Conservation (phyloP, 64 coral and sea anemone species). For the Astreopora myriophthalma region DNA sequence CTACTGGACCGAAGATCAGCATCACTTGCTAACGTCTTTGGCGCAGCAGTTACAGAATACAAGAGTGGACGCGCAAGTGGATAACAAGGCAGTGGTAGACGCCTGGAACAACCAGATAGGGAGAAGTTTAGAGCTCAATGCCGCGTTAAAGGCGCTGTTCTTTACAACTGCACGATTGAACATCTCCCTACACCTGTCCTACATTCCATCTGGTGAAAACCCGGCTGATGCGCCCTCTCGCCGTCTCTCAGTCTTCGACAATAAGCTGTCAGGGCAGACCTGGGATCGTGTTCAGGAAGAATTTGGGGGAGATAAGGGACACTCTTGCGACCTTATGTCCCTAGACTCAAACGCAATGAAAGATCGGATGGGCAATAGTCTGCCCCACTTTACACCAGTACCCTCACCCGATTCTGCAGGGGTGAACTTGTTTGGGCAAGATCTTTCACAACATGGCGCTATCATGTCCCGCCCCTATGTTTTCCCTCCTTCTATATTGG, state of each 20-base stretch:
- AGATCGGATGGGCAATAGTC: no score
- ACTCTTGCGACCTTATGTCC: not conserved
- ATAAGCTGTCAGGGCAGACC: no score
- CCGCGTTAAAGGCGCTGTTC: not conserved
- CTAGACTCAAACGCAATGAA: not conserved
- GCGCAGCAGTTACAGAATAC: no score
- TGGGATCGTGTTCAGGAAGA: not conserved
- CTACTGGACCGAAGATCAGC: no score
- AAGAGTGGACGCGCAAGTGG: no score
- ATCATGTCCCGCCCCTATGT: no score
- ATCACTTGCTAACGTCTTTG: no score
- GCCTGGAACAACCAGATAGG: conserved; percentile 46
- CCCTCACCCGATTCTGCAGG: not conserved
- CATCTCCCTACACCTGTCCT: not conserved
- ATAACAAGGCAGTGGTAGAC: not conserved
- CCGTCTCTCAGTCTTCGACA: not conserved
- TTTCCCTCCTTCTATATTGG: not conserved
- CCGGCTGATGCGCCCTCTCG: no score
- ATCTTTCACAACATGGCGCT: no score
- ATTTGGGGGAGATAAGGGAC: not conserved
- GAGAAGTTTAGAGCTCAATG: not conserved
- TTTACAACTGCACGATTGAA: not conserved
- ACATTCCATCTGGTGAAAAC: not conserved
- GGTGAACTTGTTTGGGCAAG: not conserved
- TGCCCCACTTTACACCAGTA: no score